Conservation (phyloP, 2,888 invertebrate species). For the Nephrotoma guestfalica region DNA sequence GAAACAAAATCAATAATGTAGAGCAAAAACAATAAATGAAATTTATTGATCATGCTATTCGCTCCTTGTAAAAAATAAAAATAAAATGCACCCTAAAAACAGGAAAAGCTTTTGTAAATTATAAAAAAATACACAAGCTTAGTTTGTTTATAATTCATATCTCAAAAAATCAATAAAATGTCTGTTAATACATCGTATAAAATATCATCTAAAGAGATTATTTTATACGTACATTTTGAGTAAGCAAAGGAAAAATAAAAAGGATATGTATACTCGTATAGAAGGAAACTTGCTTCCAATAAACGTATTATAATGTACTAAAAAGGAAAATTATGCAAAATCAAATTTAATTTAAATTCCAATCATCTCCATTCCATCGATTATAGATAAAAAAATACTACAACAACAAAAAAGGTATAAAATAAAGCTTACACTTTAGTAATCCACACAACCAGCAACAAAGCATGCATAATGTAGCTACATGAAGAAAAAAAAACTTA, state of each 20-base stretch:
- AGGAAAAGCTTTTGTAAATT: not conserved
- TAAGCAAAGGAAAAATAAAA: not conserved
- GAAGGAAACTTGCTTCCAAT: not conserved
- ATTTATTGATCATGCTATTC: not conserved
- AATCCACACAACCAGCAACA: not conserved
- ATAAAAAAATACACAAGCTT: not conserved
- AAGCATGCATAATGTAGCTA: not conserved
- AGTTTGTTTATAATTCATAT: not conserved
- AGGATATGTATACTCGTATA: not conserved
- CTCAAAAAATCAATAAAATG: not conserved
- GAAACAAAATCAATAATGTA: not conserved
- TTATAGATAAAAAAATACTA: not conserved
- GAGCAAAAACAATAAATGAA: not conserved
- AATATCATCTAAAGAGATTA: not conserved
- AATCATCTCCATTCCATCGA: not conserved
- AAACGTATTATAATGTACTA: not conserved
- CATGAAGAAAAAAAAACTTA: not conserved
- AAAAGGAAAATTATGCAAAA: not conserved
- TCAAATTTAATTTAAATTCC: not conserved
- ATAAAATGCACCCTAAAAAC: not conserved
- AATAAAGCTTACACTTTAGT: not conserved
- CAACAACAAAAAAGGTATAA: not conserved
- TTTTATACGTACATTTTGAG: not conserved
- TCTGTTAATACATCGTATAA: not conserved
- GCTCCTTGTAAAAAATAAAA: not conserved